Conservation (phyloP, 2,888 invertebrate genomes). For the Scaptomyza polygonia region DNA sequence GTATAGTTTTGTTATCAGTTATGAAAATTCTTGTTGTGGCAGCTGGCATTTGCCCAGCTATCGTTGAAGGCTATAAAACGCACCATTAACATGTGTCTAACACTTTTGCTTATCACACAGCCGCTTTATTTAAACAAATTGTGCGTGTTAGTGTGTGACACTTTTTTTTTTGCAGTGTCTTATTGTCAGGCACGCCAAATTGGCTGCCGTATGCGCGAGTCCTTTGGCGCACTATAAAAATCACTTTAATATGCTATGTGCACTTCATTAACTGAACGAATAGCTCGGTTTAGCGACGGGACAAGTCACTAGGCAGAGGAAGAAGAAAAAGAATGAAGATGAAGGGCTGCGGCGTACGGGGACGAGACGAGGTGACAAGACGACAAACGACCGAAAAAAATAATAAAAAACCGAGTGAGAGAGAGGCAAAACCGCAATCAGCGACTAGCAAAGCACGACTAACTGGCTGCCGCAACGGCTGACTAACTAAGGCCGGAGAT, state of each 20-base stretch:
- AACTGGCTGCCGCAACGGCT: constrained; percentile 72
- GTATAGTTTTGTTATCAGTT: constrained; percentile 29
- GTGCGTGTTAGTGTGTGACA: background rate
- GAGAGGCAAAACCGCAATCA: constrained; percentile 63
- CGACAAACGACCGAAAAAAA: constrained; percentile 26
- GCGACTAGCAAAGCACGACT: constrained; percentile 77
- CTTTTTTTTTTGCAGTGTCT: constrained; percentile 1
- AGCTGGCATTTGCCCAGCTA: constrained; percentile 18
- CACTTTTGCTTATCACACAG: constrained; percentile 45
- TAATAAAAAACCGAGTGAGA: constrained; percentile 17
- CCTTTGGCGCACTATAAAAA: constrained; percentile 36
- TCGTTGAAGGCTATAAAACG: constrained; percentile 39
- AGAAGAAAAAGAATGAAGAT: constrained; percentile 3
- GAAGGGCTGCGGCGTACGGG: background rate
- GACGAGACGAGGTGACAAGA: constrained; percentile 3
- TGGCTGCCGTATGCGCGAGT: constrained; percentile 35
- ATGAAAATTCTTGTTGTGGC: constrained; percentile 17
- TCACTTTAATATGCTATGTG: constrained; percentile 11
- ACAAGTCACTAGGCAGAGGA: constrained; percentile 10
- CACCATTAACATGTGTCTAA: constrained; percentile 34
- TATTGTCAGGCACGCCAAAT: constrained; percentile 21
- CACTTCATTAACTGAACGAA: constrained; percentile 17
- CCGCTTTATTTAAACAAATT: background rate
- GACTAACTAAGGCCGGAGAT: constrained; percentile 66
- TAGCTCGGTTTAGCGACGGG: constrained; percentile 25